Evolutionary conservation across 23 tunicate species (phyloP).

Genomic region (Trididemnum clinides): DNA sequence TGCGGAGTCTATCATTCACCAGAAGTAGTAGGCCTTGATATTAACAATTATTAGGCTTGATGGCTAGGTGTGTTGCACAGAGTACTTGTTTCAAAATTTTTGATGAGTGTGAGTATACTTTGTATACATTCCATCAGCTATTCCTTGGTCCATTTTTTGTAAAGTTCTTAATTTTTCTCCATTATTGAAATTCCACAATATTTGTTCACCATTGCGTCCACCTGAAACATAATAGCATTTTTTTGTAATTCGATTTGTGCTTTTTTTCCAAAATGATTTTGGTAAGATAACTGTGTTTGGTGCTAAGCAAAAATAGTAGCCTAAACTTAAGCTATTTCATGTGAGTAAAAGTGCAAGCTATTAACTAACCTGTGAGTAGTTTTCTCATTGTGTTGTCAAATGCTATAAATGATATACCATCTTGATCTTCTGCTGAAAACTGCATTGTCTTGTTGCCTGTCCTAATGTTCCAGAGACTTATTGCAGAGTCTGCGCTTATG

Average conservation of each 20-base stretch:
- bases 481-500: slow-evolving; percentile 70
- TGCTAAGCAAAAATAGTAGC: too few species aligned
- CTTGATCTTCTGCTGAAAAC: slow-evolving; percentile 58
- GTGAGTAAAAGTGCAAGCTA: too few species aligned
- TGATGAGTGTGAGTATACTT: too few species aligned
- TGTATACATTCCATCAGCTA: slow-evolving; percentile 57
- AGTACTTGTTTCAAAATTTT: too few species aligned
- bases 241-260: too few species aligned
- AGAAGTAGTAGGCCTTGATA: too few species aligned
- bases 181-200: slow-evolving; percentile 87
- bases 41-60: too few species aligned
- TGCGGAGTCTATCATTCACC: too few species aligned
- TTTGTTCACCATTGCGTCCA: slow-evolving; percentile 58
- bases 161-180: slow-evolving; percentile 71
- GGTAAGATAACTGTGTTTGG: too few species aligned
- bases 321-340: too few species aligned
- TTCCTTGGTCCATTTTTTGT: slow-evolving; percentile 56
- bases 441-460: slow-evolving; percentile 84
- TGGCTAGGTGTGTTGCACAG: too few species aligned
- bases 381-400: slow-evolving; percentile 75
- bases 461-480: slow-evolving; percentile 73
- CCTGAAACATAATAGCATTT: slow-evolving; percentile 31
- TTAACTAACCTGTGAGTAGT: slow-evolving; percentile 76
- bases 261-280: too few species aligned
- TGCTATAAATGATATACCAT: slow-evolving; percentile 70